Evolutionary conservation across 2,113 vertebrate genomes (phyloP).

Genomic region (Calyptomena viridis): DNA sequence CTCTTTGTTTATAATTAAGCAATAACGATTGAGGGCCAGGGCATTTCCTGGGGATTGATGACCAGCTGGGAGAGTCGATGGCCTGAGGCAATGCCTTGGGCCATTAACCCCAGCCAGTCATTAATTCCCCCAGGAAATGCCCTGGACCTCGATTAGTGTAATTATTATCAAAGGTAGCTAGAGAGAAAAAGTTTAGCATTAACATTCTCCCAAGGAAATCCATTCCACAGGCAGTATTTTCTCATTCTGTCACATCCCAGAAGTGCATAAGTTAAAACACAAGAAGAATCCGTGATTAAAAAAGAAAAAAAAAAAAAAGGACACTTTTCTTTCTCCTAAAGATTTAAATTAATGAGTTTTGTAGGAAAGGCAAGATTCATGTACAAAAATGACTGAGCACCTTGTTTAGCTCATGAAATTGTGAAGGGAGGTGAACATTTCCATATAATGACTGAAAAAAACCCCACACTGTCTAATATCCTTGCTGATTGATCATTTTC

Average conservation of each 20-base stretch:
- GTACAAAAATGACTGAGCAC: not conserved
- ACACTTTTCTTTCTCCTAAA: not conserved
- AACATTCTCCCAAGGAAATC: constrained; percentile 17
- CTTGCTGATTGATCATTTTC: constrained; percentile 30
- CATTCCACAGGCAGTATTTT: not conserved
- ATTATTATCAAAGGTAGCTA: constrained; percentile 30
- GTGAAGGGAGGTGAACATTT: not conserved
- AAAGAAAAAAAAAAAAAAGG: fast-evolving
- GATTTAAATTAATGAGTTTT: not conserved
- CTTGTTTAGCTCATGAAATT: not conserved
- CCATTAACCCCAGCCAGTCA: constrained; percentile 56
- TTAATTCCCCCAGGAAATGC: constrained; percentile 66
- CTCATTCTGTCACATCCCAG: not conserved
- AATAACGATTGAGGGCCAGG: constrained; percentile 28
- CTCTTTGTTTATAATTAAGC: constrained; percentile 68
- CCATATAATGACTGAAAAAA: not conserved
- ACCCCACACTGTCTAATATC: not conserved
- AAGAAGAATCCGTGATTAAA: not conserved
- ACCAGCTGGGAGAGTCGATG: constrained; percentile 9
- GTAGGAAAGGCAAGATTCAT: not conserved
- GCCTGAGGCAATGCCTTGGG: constrained; percentile 33
- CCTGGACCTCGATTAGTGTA: constrained; percentile 20
- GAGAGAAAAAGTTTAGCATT: constrained; percentile 40
- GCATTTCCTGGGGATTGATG: constrained; percentile 68
- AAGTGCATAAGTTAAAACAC: not conserved